A percentile compares a stretch with the other conserved stretches of the same genome.
Evolutionary conservation across 1,140 invertebrate species (phyloP).

Genomic region (Bombus pascuorum): DNA sequence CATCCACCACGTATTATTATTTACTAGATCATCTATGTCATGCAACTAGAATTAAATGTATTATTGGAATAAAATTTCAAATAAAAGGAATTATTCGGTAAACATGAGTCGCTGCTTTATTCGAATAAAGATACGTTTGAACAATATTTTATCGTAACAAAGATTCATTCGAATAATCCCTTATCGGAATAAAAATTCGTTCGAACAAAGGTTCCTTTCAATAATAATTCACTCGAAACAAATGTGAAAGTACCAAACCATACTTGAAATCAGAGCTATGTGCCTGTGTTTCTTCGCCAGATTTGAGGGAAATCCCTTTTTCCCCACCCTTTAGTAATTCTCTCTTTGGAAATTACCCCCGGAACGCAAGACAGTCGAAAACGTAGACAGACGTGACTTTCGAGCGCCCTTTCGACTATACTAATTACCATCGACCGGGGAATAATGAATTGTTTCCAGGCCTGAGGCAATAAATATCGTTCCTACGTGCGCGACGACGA

Average conservation of each 20-base stretch:
- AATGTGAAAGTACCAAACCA: too few relatives aligned
- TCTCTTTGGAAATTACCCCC: background rate
- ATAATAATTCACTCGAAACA: too few relatives aligned
- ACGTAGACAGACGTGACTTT: constrained; percentile 43
- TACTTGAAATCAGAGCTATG: too few relatives aligned
- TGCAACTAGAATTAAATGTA: too few relatives aligned
- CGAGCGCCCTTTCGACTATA: constrained; percentile 49
- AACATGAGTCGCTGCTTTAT: too few relatives aligned
- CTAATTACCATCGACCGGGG: constrained; percentile 62
- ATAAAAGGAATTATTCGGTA: too few relatives aligned
- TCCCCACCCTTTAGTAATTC: background rate
- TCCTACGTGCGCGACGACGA: constrained; percentile 25
- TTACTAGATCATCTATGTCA: constrained; percentile 18
- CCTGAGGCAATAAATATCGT: constrained; percentile 60
- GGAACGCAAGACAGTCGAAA: constrained; percentile 9
- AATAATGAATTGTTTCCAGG: constrained; percentile 62
- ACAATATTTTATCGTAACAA: too few relatives aligned
- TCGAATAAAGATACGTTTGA: too few relatives aligned
- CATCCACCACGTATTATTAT: constrained; percentile 13
- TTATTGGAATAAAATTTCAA: too few relatives aligned
- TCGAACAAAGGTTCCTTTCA: accelerated
- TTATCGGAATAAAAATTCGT: too few relatives aligned
- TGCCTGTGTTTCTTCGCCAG: too few relatives aligned
- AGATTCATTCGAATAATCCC: too few relatives aligned
- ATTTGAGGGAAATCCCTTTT: background rate